Percentiles rank a stretch among this genome's conserved stretches.
phyloP scores from a whole-genome alignment of 2,797 vertebrate genomes.

The Centroberyx gerrardi region DNA sequence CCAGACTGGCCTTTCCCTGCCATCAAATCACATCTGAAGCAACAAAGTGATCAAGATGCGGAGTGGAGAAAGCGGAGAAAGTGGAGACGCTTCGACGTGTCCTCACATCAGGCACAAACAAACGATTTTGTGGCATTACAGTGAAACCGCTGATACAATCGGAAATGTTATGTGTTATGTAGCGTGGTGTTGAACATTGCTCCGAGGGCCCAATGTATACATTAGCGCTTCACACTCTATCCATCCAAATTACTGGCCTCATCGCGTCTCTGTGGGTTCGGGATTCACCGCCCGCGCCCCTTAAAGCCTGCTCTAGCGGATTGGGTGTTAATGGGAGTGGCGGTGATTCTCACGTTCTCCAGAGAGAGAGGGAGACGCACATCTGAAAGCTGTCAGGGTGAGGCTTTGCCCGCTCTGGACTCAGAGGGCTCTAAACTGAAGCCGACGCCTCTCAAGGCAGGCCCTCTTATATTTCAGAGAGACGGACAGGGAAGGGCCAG shows the following conservation, averaged over 20 bases:
- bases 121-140: constrained; percentile 18
- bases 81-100: neutral
- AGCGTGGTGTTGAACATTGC: constrained; percentile 25
- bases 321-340: constrained; percentile 44
- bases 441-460: constrained; percentile 27
- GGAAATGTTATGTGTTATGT: constrained; percentile 32
- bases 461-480: constrained; percentile 36
- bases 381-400: constrained; percentile 64
- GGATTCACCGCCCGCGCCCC: constrained; percentile 28
- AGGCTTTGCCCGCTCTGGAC: constrained; percentile 48
- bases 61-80: constrained; percentile 34
- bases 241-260: constrained; percentile 37
- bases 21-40: constrained; percentile 45
- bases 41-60: constrained; percentile 41
- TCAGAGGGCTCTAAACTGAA: constrained; percentile 40
- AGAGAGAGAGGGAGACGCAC: constrained; percentile 11
- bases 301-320: constrained; percentile 34
- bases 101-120: constrained; percentile 33
- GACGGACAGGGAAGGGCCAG: neutral
- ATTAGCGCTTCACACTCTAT: constrained; percentile 17
- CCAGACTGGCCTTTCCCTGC: constrained; percentile 26
- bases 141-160: constrained; percentile 29
- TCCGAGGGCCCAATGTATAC: constrained; percentile 19
- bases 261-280: constrained; percentile 41
- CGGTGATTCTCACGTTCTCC: constrained; percentile 29